Base-by-base conservation (phyloP, 2,797 vertebrate genomes). In the Numenius phaeopus region DNA sequence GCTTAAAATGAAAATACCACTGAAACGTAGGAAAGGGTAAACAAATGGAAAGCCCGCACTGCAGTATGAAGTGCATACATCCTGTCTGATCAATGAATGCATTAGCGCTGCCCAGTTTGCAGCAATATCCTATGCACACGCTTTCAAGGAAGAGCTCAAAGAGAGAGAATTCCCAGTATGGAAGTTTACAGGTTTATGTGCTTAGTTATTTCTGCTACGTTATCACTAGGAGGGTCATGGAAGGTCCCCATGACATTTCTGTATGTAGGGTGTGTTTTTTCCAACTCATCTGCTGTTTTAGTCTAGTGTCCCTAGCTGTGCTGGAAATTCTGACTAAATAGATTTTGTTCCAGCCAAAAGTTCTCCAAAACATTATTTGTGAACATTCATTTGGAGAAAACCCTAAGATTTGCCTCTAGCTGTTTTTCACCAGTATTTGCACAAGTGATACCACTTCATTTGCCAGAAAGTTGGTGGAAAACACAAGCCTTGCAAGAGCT, bases 1-100 rank as follows among this genome's bases (percentile, higher is more conserved):
- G 39, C 93, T 93, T 94, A 78, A 97, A 98, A 97, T 92, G 77
- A 96, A 96, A 97, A 95, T 73, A 95, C 90, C 44, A 29, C 94
- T 94, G 97, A 90, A 98, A 87, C 23, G 20, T 80, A 84, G 96
- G 96, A 81, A 91, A 93, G 75, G 67, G 88, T 86, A 96, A 87
- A 87, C 88, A 91, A 93, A 89, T 70, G 96, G 96, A 95, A 97
- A 97, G 72, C 81, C 95, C 59, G 54, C 87, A 77, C 95, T 94
- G 37, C 83, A 83, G 87, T 55, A 54, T 64, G 71, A 92, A 96
- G 96, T 80, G 77, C 89, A 39, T 52, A 58, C 82, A 65, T 88
- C 88, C 95, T 67, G 84, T 44, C 84, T 93, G 94, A 95, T 88
- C 87, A 94, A 89, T 67, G 65, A 87, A 81, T 37, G 49, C 71